phyloP scores from a whole-genome alignment of 2,113 vertebrate genomes.

The Ictidomys tridecemlineatus region DNA sequence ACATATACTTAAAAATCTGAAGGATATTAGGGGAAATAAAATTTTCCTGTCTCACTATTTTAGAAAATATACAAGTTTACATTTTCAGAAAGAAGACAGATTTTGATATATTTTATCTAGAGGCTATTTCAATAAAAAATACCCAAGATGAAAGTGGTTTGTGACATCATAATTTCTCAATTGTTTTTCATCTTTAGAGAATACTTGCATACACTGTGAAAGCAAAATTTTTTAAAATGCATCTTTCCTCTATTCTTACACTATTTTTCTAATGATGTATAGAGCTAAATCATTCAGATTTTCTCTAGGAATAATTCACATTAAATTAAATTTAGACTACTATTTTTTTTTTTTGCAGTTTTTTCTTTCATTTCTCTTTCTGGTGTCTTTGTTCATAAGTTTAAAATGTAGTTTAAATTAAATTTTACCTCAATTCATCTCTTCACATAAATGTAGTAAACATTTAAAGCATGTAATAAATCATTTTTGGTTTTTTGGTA shows the following conservation, averaged over 20 bases:
- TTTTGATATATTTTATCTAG: background rate
- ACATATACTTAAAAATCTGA: background rate
- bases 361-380: conserved; percentile 6
- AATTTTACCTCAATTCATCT: background rate
- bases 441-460: background rate
- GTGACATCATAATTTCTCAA: background rate
- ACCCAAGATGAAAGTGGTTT: background rate
- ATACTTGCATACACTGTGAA: background rate
- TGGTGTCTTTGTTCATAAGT: background rate
- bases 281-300: background rate
- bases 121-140: background rate
- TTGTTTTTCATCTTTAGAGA: background rate
- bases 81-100: background rate
- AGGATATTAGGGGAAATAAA: background rate
- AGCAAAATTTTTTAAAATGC: background rate
- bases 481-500: background rate
- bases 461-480: background rate
- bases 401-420: background rate
- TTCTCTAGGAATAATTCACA: background rate
- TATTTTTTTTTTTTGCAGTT: background rate
- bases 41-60: background rate
- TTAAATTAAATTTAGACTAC: background rate
- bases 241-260: background rate
- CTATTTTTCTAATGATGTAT: background rate
- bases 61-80: background rate